Evolutionary conservation across 2,888 invertebrate genomes (phyloP), one percentile per base, ranked within the genome.

Genomic region (Kuschelorhynchus macadamiae): DNA sequence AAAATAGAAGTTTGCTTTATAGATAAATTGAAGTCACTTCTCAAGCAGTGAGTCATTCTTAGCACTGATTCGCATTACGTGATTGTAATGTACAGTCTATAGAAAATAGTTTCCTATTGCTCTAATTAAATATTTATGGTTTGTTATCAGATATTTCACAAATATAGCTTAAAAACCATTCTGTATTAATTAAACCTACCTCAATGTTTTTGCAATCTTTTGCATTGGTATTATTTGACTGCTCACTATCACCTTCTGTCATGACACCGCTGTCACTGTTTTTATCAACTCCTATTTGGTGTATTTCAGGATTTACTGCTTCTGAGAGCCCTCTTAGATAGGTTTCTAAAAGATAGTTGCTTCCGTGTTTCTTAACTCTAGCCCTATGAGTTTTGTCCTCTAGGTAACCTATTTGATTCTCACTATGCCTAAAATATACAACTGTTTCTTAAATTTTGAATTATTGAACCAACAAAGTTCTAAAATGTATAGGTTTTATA

Each of bases 301-400:
- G 79, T 63, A 78, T 80, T 67, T 80, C 82, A 4, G 82, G 81
- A 66, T 85, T 84, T 3, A 81, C 81, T n/a, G 83, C 84, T 74
- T 86, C 86, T 30, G 86, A 83, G 21, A 86, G 75, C n/a, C 87
- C 87, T 74, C 86, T 87, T 42, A 93, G 85, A 80, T 93, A 93
- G 0, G 93, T 91, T 81, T 93, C 92, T 12, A 93, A 85, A 49
- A 93, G 86, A 80, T 93, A 93, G 82, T 93, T 93, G 70, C 91
- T 91, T 14, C 93, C 93, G 78, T 92, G 88, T 77, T 91, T 91
- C 72, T 90, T 88, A 83, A 91, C 90, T 49, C 92, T 85, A 44
- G 87, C 88, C 72, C 89, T 88, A 82, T 93, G 93, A 21, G 92
- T 90, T 78, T 92, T 91, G 78, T 92, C 91, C 85, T 93, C 93